These are phyloP conservation scores for Alexandromys fortis DNA, from an alignment of 2,113 vertebrate species.

Conservation along the genomic window DNA sequence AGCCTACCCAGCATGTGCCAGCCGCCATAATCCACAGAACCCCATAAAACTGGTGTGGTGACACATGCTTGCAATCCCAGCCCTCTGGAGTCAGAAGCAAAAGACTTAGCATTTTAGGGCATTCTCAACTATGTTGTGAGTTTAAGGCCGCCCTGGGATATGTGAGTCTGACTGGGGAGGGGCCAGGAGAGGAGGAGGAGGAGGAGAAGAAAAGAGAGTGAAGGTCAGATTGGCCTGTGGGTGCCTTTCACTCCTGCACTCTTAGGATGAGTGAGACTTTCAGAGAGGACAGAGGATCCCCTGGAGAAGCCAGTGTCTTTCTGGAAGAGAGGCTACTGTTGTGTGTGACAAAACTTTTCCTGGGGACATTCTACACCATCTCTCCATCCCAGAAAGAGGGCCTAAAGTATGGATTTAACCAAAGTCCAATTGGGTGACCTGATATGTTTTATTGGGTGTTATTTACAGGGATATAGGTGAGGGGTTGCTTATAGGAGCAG, in stretches of 20 bases:
- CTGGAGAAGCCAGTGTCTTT: background rate
- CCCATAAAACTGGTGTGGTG: background rate
- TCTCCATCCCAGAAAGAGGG: too few relatives aligned
- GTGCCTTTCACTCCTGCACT: background rate
- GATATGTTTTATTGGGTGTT: background rate
- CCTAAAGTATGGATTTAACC: background rate
- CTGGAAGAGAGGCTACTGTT: background rate
- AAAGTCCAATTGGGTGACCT: background rate
- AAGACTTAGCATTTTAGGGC: background rate
- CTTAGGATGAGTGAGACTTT: background rate
- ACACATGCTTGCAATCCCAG: background rate
- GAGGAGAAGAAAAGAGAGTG: too few relatives aligned
- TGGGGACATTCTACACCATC: background rate
- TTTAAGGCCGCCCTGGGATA: background rate
- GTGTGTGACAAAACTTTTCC: background rate
- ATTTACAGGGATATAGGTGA: background rate
- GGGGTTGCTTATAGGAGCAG: background rate
- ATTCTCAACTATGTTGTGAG: background rate
- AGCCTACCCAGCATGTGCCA: background rate
- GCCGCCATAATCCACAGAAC: background rate
- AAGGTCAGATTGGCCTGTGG: background rate
- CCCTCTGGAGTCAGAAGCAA: background rate
- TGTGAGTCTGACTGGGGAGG: background rate
- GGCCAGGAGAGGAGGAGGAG: too few relatives aligned
- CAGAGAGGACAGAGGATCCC: background rate